Evolutionary conservation across 92 coral and sea anemone genomes (phyloP).

Genomic region (Heteractis magnifica): DNA sequence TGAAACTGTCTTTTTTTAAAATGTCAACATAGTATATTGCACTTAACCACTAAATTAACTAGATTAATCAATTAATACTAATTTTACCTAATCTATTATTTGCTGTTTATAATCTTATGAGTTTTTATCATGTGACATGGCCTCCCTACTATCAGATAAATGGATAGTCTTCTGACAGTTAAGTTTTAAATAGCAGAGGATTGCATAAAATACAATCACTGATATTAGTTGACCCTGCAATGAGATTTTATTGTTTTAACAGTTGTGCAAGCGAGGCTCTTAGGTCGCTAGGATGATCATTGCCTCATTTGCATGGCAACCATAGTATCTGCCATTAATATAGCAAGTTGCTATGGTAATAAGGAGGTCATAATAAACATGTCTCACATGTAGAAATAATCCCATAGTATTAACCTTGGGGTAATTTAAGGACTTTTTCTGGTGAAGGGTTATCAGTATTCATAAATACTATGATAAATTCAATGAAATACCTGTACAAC

Average conservation of each 20-base stretch:
- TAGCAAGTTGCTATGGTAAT: too few species aligned
- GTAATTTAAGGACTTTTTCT: constrained; percentile 1
- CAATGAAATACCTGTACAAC: not conserved
- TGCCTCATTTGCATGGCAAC: too few species aligned
- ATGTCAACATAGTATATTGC: not conserved
- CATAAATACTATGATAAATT: constrained; percentile 8
- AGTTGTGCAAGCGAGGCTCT: too few species aligned
- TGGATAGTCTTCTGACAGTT: not conserved
- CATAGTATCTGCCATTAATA: too few species aligned
- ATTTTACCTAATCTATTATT: not conserved
- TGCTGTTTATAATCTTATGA: not conserved
- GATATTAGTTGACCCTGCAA: not conserved
- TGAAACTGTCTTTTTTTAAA: not conserved
- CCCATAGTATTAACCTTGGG: not conserved
- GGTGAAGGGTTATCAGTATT: constrained; percentile 25
- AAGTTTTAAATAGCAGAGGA: not conserved
- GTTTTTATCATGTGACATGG: not conserved
- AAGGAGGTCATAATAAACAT: not conserved
- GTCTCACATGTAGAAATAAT: not conserved
- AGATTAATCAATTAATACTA: not conserved
- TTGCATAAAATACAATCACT: not conserved
- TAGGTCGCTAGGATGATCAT: too few species aligned
- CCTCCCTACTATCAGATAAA: not conserved
- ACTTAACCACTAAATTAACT: not conserved
- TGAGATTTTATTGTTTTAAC: too few species aligned